Evolutionary conservation across 2,888 invertebrate genomes (phyloP), one percentile per base, ranked within the genome.

Genomic region (Nemapogon koenigi): DNA sequence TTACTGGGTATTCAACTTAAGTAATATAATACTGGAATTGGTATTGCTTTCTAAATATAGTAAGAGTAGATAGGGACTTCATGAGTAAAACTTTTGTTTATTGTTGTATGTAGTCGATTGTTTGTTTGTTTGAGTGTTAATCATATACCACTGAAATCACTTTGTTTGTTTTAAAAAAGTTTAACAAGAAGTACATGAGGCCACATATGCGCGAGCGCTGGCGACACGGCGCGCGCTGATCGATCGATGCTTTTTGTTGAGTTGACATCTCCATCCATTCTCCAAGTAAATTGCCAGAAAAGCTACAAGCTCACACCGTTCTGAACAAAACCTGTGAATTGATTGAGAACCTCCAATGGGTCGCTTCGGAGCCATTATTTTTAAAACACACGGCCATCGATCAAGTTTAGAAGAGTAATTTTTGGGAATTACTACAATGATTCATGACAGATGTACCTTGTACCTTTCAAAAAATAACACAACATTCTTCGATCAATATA

Each of bases 171-270:
- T n/a, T n/a, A n/a, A n/a, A n/a, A n/a, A n/a, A n/a, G n/a, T n/a
- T n/a, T n/a, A n/a, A n/a, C n/a, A n/a, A n/a, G n/a, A n/a, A n/a
- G n/a, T n/a, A n/a, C n/a, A n/a, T n/a, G n/a, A n/a, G 41, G 53
- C 51, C 55, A 58, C 54, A 59, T 53, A 55, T 63, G 61, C 64
- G 41, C 41, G 35, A 28, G 69, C 67, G 59, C 51, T 60, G 63
- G 66, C 62, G 59, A 43, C 56, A 27, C 41, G 62, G 66, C n/a
- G 61, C 59, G 43, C 57, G 25, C 41, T 75, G 75, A 78, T 72
- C 64, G 69, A 78, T 78, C 66, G 69, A 57, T 59, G 67, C 69
- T 76, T 76, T 76, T 76, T 76, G 72, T 75, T 57, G 58, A 57
- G 62, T 47, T 71, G 78, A 78, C 78, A 52, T 70, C 71, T 76